A percentile compares a stretch with the other conserved stretches of the same genome.
Conservation (phyloP, 2,113 vertebrate species). For the Aldabrachelys gigantea region DNA sequence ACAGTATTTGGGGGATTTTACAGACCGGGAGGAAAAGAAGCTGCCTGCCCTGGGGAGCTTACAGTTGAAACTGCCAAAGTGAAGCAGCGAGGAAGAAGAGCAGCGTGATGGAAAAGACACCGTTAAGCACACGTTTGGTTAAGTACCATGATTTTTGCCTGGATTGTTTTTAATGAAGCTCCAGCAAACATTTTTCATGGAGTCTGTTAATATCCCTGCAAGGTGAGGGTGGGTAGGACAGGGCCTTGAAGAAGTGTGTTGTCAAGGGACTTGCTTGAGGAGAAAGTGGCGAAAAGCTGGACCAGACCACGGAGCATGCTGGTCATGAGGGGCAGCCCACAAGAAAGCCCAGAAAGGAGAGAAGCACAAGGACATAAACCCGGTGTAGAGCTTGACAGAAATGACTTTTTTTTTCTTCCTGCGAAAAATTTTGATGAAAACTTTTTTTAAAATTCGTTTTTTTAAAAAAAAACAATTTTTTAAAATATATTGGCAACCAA, state of each 20-base stretch:
- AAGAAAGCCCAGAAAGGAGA: not conserved
- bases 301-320: not conserved
- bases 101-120: accelerated
- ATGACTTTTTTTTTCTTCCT: accelerated
- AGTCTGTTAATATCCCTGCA: not conserved
- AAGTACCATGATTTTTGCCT: not conserved
- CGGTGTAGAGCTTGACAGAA: not conserved
- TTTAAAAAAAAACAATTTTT: too few species aligned
- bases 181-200: not conserved
- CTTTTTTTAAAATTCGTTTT: too few species aligned
- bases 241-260: not conserved
- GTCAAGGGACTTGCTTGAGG: not conserved
- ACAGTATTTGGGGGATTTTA: not conserved
- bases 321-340: not conserved
- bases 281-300: accelerated
- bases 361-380: not conserved
- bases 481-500: not conserved
- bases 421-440: not conserved
- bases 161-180: accelerated
- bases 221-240: not conserved
- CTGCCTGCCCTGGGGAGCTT: accelerated
- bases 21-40: not conserved
- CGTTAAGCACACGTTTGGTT: not conserved
- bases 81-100: not conserved
- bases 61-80: not conserved